Conservation (phyloP, 1,140 invertebrate species). For the Drusus annulatus region DNA sequence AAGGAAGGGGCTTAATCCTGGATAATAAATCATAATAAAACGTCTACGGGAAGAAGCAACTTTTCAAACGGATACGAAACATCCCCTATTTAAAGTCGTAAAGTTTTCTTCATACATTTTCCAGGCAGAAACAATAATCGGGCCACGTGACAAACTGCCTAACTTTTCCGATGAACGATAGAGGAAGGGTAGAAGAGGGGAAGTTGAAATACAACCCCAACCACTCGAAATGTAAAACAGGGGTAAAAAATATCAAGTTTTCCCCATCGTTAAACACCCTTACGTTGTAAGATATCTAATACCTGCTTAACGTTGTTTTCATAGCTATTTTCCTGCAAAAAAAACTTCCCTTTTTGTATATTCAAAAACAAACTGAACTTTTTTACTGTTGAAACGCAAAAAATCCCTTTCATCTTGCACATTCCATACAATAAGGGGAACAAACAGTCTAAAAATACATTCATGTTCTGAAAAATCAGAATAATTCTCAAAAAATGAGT, state of each 20-base stretch:
- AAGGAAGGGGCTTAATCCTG: conserved; percentile 9
- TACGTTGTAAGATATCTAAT: not conserved
- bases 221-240: not conserved
- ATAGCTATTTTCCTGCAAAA: not conserved
- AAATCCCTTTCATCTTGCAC: not conserved
- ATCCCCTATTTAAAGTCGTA: conserved; percentile 32
- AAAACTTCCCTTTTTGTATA: not conserved
- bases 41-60: conserved; percentile 12
- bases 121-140: conserved; percentile 28
- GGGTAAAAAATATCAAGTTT: not conserved
- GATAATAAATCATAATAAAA: conserved; percentile 44
- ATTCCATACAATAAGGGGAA: not conserved
- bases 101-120: conserved; percentile 25
- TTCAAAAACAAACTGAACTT: too few relatives aligned
- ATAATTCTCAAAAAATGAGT: not conserved
- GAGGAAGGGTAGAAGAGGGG: not conserved
- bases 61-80: conserved; percentile 35
- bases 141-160: conserved; percentile 51
- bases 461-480: not conserved
- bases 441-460: not conserved
- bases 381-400: not conserved
- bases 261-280: not conserved
- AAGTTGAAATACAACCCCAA: not conserved
- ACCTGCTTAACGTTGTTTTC: not conserved
- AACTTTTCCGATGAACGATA: conserved; percentile 49